Conservation (phyloP, 2,113 vertebrate genomes). For the Hippocampus mohnikei region DNA sequence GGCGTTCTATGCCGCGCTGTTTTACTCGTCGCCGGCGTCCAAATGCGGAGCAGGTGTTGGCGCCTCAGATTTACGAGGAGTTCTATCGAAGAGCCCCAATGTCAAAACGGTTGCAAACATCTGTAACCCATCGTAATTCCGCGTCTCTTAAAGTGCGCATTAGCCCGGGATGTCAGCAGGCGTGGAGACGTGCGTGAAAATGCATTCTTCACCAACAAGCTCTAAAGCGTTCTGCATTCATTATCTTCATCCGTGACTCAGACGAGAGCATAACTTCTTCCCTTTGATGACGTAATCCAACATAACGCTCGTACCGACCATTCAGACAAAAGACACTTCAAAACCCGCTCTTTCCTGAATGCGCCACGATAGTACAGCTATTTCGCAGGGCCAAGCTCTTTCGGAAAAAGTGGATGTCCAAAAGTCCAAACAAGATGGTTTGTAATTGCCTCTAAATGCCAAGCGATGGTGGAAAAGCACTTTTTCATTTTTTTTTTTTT, state of each 20-base stretch:
- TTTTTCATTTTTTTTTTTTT: background rate
- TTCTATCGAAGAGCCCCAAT: slow-evolving; percentile 32
- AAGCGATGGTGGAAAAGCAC: background rate
- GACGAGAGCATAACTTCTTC: background rate
- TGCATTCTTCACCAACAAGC: slow-evolving; percentile 38
- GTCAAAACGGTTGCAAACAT: slow-evolving; percentile 48
- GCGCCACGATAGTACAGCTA: slow-evolving; percentile 2
- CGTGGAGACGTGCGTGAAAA: slow-evolving; percentile 26
- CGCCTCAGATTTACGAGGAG: slow-evolving; percentile 35
- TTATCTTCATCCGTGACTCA: background rate
- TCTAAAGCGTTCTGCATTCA: slow-evolving; percentile 8
- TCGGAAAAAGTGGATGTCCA: too few species aligned
- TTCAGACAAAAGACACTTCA: background rate
- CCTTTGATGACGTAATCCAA: background rate
- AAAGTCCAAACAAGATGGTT: background rate
- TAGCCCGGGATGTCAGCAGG: slow-evolving; percentile 23
- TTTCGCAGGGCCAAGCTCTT: too few species aligned
- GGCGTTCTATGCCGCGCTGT: slow-evolving; percentile 9
- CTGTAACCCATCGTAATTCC: slow-evolving; percentile 51
- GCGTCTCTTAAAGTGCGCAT: slow-evolving; percentile 55
- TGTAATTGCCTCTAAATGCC: background rate
- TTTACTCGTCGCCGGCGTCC: slow-evolving; percentile 15
- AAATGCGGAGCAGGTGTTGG: slow-evolving; percentile 46
- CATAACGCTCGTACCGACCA: background rate
- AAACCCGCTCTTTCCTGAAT: background rate